Base-by-base conservation (phyloP, 2,888 invertebrate species). In the Nomada hirtipes region DNA sequence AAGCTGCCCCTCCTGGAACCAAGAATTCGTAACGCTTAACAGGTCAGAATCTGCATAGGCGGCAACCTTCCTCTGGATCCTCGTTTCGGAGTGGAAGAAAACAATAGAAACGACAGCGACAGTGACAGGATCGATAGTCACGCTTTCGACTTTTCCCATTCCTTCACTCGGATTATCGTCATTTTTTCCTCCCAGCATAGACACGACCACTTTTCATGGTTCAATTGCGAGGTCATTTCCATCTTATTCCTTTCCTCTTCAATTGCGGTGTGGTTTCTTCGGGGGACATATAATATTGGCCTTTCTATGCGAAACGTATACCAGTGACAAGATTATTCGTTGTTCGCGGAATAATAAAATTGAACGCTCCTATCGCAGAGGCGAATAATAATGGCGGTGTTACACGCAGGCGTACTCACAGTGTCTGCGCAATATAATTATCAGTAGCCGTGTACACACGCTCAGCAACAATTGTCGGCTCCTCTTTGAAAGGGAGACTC, bases 1-100 rank as follows among this genome's bases (percentile, higher is more conserved):
- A 68, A 50, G 9, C 18, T 26, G 26, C 50, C 36, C 11, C 18
- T 15, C 23, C 53, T 53, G 60, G 18, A 18, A 60, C 36, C 36
- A 20, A 52, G 52, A 15, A 86, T 86, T 86, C 65, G 76, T n/a
- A 81, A 88, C 84, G 89, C 76, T 79, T 15, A 18, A 52, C 85
- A 89, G 89, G 89, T 89, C 81, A 76, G 86, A 86, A 89, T 90
- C 88, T 89, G 83, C 86, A 86, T 88, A 86, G 57, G 70, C 70
- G 9, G 11, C 69, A 72, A 67, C 75, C 79, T 72, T 61, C 67
- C 57, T 18, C 23, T 4, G 52, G 53, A 64, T 71, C 74, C 70
- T 57, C 65, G 59, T 71, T 65, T 65, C 60, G 23, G 60, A 60
- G 72, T 47, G 36, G 15, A 63, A 23, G 44, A 78, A 86, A 83